Conservation (phyloP, 2,888 invertebrate genomes). For the Athripsodes cinereus region DNA sequence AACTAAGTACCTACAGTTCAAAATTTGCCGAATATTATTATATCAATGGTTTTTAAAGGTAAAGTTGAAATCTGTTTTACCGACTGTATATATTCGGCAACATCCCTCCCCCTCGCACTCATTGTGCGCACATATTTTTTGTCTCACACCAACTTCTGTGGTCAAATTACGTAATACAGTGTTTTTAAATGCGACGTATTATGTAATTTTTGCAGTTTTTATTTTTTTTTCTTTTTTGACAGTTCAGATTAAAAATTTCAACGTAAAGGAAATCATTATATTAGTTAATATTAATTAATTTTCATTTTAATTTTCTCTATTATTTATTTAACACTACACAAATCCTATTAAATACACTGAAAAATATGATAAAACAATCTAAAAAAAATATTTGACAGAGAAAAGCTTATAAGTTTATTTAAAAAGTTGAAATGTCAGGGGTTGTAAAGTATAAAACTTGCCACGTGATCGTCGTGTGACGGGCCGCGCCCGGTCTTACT, state of each 20-base stretch:
- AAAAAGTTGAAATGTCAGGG: neutral
- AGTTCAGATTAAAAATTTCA: neutral
- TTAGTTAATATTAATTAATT: no score
- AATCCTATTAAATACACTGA: no score
- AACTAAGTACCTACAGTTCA: neutral
- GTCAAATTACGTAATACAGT: slow-evolving; percentile 17
- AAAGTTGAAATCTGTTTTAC: slow-evolving; percentile 17
- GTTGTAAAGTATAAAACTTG: slow-evolving; percentile 4
- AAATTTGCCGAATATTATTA: no score
- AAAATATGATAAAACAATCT: neutral
- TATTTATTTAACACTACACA: no score
- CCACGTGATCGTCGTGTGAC: slow-evolving; percentile 15
- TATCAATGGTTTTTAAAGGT: neutral
- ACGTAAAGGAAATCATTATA: no score
- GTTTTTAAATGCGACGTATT: neutral
- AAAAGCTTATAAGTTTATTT: no score
- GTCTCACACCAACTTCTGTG: slow-evolving; percentile 11
- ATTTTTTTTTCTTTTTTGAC: no score
- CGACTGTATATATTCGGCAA: slow-evolving; percentile 11
- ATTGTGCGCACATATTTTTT: neutral
- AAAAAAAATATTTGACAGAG: neutral
- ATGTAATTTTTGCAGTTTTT: neutral
- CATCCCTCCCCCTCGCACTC: slow-evolving; percentile 10
- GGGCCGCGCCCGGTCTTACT: slow-evolving; percentile 31
- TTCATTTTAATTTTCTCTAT: no score